Evolutionary conservation across 2,797 vertebrate species (phyloP).

Genomic region (Bryconaethiops microstoma): DNA sequence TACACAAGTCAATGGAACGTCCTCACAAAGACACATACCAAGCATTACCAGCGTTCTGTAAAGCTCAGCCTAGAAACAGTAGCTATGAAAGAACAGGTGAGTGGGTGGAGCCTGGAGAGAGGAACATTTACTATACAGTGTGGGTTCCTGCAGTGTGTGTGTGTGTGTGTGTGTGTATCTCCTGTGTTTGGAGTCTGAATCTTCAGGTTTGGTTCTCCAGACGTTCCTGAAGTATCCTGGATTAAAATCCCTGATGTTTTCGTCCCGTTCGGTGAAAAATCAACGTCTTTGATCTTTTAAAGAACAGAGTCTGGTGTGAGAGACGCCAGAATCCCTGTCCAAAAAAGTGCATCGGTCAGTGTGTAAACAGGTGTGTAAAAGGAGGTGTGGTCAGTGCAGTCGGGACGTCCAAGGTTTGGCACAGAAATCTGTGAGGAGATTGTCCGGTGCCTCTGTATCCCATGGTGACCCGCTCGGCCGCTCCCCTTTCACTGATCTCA

Average conservation of each 20-base stretch:
- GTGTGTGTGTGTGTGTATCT: not conserved
- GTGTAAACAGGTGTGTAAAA: conserved; percentile 77
- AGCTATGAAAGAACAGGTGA: not conserved
- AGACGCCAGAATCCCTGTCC: conserved; percentile 50
- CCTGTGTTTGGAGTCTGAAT: not conserved
- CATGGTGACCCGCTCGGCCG: conserved; percentile 31
- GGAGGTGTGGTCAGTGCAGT: conserved; percentile 60
- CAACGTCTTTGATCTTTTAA: not conserved
- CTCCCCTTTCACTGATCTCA: conserved; percentile 31
- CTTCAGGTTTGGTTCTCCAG: too few species aligned
- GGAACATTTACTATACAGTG: not conserved
- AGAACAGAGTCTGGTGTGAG: conserved; percentile 18
- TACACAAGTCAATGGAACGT: too few species aligned
- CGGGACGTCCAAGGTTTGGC: conserved; percentile 71
- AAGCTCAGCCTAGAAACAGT: not conserved
- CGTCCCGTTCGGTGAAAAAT: not conserved
- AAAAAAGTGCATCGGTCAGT: conserved; percentile 82
- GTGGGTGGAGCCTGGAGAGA: not conserved
- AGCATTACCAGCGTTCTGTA: too few species aligned
- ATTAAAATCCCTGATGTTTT: conserved; percentile 74
- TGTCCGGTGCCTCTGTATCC: not conserved
- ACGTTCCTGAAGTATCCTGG: not conserved
- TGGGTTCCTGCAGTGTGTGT: not conserved
- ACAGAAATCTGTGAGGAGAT: conserved; percentile 29
- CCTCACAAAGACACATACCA: too few species aligned